Percentiles rank a stretch among this genome's conserved stretches.
These are phyloP conservation scores for Pemphigus obesinymphae DNA, from an alignment of 1,140 invertebrate species.

Conservation along the genomic window DNA sequence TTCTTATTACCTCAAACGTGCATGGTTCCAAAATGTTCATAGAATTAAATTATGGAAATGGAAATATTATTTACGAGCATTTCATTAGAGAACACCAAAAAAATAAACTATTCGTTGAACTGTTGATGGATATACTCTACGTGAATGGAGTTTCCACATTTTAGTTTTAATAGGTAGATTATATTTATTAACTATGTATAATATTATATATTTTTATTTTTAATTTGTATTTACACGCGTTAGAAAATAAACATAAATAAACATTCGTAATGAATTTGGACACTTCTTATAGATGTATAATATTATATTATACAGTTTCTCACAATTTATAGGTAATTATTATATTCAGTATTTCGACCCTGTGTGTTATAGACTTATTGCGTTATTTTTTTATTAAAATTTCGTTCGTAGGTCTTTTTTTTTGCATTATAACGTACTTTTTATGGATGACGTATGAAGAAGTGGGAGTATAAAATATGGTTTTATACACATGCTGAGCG, in stretches of 20 bases:
- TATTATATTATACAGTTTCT: neutral
- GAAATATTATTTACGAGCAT: too few species aligned
- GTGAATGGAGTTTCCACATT: too few species aligned
- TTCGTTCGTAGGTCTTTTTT: neutral
- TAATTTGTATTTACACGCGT: neutral
- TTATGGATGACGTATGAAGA: neutral
- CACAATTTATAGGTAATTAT: neutral
- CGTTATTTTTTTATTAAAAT: too few species aligned
- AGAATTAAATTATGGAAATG: too few species aligned
- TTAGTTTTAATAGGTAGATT: too few species aligned
- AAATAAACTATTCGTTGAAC: too few species aligned
- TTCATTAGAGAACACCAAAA: too few species aligned
- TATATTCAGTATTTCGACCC: neutral
- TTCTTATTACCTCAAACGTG: too few species aligned
- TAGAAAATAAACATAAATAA: neutral
- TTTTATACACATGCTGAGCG: neutral
- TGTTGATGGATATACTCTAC: too few species aligned
- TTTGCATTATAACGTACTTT: neutral
- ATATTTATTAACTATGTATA: too few species aligned
- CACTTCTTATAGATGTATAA: neutral
- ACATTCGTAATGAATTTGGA: neutral
- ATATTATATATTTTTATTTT: neutral
- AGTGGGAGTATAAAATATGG: slow-evolving; percentile 26
- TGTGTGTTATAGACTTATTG: neutral
- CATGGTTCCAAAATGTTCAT: too few species aligned